Conservation (phyloP, 2,113 vertebrate species). For the Polyodon spathula region DNA sequence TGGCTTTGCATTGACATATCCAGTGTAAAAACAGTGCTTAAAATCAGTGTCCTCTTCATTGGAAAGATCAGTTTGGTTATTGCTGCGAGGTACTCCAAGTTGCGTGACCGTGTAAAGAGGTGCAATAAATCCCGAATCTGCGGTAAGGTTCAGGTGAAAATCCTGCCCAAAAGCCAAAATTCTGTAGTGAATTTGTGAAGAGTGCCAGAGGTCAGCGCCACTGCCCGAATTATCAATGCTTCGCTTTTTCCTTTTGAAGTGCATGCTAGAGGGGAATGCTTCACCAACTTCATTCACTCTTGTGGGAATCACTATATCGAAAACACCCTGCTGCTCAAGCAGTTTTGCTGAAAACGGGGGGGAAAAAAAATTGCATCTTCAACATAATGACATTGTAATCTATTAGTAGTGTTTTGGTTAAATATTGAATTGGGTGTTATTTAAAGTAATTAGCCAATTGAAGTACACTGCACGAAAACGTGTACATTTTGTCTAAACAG, state of each 20-base stretch:
- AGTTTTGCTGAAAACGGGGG: conserved; percentile 52
- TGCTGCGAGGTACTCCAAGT: conserved; percentile 62
- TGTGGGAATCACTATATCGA: conserved; percentile 83
- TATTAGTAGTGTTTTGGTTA: too few species aligned
- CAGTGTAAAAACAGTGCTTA: conserved; percentile 91
- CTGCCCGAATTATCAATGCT: conserved; percentile 50
- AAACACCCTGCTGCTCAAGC: conserved; percentile 63
- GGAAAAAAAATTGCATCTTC: background rate
- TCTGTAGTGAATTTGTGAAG: conserved; percentile 71
- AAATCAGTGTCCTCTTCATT: conserved; percentile 67
- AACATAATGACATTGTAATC: too few species aligned
- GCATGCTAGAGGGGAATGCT: conserved; percentile 69
- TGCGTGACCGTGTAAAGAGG: conserved; percentile 86
- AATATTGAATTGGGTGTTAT: too few species aligned
- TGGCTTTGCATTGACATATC: conserved; percentile 79
- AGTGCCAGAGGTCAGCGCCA: conserved; percentile 64
- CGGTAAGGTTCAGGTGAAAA: conserved; percentile 87
- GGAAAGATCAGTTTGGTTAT: conserved; percentile 60
- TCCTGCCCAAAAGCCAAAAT: conserved; percentile 85
- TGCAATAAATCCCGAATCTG: conserved; percentile 89
- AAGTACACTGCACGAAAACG: too few species aligned
- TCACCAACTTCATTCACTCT: conserved; percentile 83
- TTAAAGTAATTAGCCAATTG: too few species aligned
- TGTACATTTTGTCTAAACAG: too few species aligned
- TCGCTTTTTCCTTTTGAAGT: conserved; percentile 86